Evolutionary conservation across 2,797 vertebrate species (phyloP).

Genomic region (Taenioides sp.): DNA sequence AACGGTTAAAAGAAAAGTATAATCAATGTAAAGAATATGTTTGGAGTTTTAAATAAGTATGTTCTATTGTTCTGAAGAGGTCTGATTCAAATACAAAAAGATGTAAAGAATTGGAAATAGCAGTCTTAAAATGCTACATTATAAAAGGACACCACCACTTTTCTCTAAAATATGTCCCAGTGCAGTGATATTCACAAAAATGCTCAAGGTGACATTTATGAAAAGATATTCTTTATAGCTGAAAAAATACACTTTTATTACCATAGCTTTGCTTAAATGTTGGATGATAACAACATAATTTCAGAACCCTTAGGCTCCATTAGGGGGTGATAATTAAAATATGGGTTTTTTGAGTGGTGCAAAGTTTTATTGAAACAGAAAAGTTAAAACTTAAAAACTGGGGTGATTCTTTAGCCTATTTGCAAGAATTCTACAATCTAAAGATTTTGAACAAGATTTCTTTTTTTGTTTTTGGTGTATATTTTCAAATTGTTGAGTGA

Average conservation of each 20-base stretch:
- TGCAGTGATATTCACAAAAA: conserved; percentile 4
- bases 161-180: not conserved
- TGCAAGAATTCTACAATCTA: not conserved
- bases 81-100: conserved; percentile 21
- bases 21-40: conserved; percentile 29
- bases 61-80: conserved; percentile 39
- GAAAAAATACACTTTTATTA: conserved; percentile 1
- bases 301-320: conserved; percentile 4
- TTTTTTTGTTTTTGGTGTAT: too few relatives aligned
- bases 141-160: not conserved
- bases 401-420: not conserved
- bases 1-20: conserved; percentile 24
- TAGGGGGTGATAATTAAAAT: conserved; percentile 6
- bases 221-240: conserved; percentile 1
- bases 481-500: too few relatives aligned
- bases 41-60: conserved; percentile 26
- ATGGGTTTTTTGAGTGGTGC: not conserved
- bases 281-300: conserved; percentile 1
- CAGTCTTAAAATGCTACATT: not conserved
- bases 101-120: not conserved
- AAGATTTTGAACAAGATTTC: too few relatives aligned
- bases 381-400: not conserved
- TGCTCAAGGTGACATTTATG: not conserved
- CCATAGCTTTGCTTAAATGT: conserved; percentile 2
- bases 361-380: not conserved